Conservation (phyloP, 2,113 vertebrate genomes). For the Pseudorasbora parva region DNA sequence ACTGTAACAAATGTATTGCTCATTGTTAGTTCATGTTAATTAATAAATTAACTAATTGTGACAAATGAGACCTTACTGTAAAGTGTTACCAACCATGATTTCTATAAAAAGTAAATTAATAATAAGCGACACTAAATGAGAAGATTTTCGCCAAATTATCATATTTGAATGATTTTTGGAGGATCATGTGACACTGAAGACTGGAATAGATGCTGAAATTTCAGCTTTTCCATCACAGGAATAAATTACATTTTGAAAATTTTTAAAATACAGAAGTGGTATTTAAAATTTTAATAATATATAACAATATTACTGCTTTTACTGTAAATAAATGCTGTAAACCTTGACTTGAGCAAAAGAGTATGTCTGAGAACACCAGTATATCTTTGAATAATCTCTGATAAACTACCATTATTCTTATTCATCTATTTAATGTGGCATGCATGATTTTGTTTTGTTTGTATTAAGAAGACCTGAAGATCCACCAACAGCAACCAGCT, state of each 20-base stretch:
- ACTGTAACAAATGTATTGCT: too few relatives aligned
- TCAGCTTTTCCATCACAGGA: too few relatives aligned
- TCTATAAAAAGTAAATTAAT: too few relatives aligned
- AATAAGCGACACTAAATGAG: too few relatives aligned
- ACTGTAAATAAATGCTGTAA: neutral
- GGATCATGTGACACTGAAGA: neutral
- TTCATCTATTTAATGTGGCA: neutral
- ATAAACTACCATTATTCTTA: neutral
- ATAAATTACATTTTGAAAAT: too few relatives aligned
- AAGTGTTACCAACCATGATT: too few relatives aligned
- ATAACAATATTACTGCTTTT: neutral
- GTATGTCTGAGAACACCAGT: too few relatives aligned
- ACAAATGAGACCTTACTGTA: too few relatives aligned
- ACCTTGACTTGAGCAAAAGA: neutral
- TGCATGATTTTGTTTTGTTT: constrained; percentile 1
- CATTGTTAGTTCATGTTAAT: too few relatives aligned
- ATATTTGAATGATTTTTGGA: neutral
- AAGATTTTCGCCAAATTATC: neutral
- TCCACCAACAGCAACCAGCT: constrained; percentile 16
- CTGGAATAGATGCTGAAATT: too few relatives aligned
- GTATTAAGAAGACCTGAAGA: neutral
- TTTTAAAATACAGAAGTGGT: too few relatives aligned
- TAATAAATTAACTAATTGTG: too few relatives aligned
- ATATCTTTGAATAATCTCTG: neutral
- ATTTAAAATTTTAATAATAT: neutral